Conservation (phyloP, 2,113 vertebrate species). For the Acanthisitta chloris region DNA sequence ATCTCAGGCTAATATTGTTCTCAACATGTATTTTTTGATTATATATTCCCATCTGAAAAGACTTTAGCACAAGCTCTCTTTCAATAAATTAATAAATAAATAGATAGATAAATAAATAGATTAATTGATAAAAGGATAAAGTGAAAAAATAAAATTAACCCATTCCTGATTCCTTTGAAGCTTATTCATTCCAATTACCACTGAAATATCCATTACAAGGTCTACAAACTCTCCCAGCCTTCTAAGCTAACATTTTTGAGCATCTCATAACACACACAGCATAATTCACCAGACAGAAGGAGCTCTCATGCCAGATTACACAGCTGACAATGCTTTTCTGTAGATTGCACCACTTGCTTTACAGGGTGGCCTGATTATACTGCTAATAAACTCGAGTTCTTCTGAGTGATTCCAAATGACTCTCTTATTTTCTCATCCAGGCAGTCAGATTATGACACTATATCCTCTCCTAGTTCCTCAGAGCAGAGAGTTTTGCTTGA, state of each 20-base stretch:
- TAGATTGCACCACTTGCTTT: neutral
- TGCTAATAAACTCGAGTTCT: neutral
- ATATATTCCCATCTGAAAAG: neutral
- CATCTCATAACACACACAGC: neutral
- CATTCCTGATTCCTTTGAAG: neutral
- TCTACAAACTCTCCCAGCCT: neutral
- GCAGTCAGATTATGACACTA: neutral
- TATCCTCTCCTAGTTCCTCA: neutral
- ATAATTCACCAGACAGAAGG: neutral
- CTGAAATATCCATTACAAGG: neutral
- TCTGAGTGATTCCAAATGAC: neutral
- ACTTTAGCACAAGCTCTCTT: neutral
- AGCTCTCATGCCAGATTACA: neutral
- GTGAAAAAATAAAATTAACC: neutral
- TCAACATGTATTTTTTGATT: neutral
- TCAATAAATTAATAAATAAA: neutral
- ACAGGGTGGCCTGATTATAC: neutral
- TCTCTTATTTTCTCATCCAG: neutral
- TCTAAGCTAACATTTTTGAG: neutral
- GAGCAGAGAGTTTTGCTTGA: neutral
- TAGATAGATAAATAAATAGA: neutral
- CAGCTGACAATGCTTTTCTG: neutral
- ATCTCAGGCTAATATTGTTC: neutral
- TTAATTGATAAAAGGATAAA: no score
- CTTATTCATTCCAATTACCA: neutral